These are phyloP conservation scores for Haliclona indistincta DNA, from an alignment of 37 sponge, comb jelly and placozoan species.

Conservation along the genomic window DNA sequence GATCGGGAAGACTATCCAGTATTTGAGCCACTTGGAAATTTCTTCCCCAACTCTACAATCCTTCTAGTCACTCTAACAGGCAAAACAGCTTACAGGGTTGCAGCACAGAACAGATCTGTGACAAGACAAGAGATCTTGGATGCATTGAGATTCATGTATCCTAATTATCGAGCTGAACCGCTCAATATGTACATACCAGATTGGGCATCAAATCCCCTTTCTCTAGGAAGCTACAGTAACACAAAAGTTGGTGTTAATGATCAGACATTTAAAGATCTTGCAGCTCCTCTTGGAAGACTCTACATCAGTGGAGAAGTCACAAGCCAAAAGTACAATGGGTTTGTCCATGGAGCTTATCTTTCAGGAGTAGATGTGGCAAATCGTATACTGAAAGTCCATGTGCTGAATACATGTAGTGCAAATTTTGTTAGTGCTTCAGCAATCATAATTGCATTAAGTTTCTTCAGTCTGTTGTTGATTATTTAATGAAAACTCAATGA, in stretches of 20 bases:
- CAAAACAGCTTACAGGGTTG: conserved; percentile 2
- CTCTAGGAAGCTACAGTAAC: conserved; percentile 44
- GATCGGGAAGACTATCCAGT: conserved; percentile 30
- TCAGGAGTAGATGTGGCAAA: conserved; percentile 61
- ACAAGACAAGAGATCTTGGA: conserved; percentile 38
- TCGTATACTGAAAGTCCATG: conserved; percentile 9
- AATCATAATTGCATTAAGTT: too few species aligned
- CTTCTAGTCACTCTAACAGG: conserved; percentile 42
- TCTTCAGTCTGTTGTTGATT: too few species aligned
- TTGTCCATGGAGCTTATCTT: conserved; percentile 66
- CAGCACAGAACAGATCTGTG: conserved; percentile 7
- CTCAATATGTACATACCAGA: conserved; percentile 39
- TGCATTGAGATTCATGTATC: conserved; percentile 50
- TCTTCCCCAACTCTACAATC: conserved; percentile 19
- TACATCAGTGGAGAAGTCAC: conserved; percentile 70
- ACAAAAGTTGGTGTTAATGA: conserved; percentile 11
- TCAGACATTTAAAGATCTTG: neutral
- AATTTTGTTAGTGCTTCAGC: too few species aligned
- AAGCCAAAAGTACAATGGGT: conserved; percentile 20
- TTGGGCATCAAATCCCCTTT: conserved; percentile 53
- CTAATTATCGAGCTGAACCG: conserved; percentile 10
- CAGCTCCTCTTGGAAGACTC: conserved; percentile 37
- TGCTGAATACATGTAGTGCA: too few species aligned
- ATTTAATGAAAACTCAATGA: too few species aligned
- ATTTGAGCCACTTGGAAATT: conserved; percentile 15